Evolutionary conservation across 2,888 invertebrate species (phyloP), one percentile per base, ranked within the genome.

Genomic region (Tethea ocularis): DNA sequence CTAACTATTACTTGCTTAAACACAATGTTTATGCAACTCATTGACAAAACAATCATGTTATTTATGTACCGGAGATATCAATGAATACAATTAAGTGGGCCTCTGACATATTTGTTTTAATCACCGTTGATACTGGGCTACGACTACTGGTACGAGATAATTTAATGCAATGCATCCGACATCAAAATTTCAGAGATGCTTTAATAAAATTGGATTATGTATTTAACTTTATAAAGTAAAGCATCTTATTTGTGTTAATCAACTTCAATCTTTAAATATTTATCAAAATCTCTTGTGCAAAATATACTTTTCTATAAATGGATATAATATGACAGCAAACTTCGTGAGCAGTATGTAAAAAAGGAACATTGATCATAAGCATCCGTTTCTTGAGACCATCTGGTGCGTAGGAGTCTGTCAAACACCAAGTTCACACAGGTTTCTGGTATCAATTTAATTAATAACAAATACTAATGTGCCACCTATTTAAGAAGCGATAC

Each of bases 331-430:
- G 1, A 20, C 29, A 17, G 10, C 33, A 54, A 56, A 63, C 62
- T 63, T 62, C 66, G 62, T 58, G 66, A 62, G 57, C 56, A 56
- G 22, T 62, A 51, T 53, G 69, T 72, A 71, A 75, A 80, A 77
- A 79, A 75, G 69, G 68, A 70, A 59, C 67, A 79, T 76, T 67
- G 61, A 76, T 78, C 75, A 72, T 59, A 61, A 67, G 68, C 73
- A 75, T 78, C 75, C 72, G 78, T 64, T 71, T 65, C 66, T 63
- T 62, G 62, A 65, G 64, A 72, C 71, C 77, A 80, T 71, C 69
- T 76, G 63, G 57, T 66, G 84, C 80, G 85, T 84, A 81, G 86
- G 84, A 78, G 83, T 77, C 74, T 72, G 76, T 69, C 75, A 74
- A 66, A 63, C 61, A 58, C 69, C 72, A 67, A 61, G 72, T 79